Percentiles rank a stretch among this genome's conserved stretches.
phyloP scores from a whole-genome alignment of 2,797 vertebrate species.

The Lithobates sylvaticus region DNA sequence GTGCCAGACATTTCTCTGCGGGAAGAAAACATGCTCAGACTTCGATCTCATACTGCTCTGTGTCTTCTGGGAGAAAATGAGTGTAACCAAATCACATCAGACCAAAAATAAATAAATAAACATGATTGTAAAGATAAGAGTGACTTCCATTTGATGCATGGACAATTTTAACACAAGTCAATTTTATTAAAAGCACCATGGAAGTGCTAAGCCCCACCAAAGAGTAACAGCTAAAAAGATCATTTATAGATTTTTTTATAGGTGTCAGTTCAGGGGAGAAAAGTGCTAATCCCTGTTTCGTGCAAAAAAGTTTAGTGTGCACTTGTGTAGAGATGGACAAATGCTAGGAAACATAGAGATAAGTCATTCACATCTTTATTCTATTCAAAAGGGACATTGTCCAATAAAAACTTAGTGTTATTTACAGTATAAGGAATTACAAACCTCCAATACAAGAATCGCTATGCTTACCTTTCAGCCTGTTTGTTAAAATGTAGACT shows the following conservation, averaged over 20 bases:
- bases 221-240: neutral
- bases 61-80: slow-evolving; percentile 36
- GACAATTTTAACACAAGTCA: neutral
- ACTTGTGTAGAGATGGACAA: too few species aligned
- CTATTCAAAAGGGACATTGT: too few species aligned
- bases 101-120: slow-evolving; percentile 14
- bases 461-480: too few species aligned
- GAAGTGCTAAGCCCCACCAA: neutral
- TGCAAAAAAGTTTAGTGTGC: too few species aligned
- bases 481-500: too few species aligned
- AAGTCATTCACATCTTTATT: too few species aligned
- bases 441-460: too few species aligned
- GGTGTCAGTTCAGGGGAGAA: neutral
- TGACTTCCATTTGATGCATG: slow-evolving; percentile 18
- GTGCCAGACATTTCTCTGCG: slow-evolving; percentile 41
- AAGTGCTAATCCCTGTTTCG: too few species aligned
- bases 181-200: neutral
- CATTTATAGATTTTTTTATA: neutral
- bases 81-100: slow-evolving; percentile 44
- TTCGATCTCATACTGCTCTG: slow-evolving; percentile 36
- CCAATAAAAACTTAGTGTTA: too few species aligned
- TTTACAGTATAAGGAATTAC: too few species aligned
- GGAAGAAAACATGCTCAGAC: slow-evolving; percentile 43
- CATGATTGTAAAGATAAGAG: slow-evolving; percentile 26
- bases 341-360: too few species aligned